Base-by-base conservation (phyloP, 1,140 invertebrate genomes). In the Hyphantria cunea region DNA sequence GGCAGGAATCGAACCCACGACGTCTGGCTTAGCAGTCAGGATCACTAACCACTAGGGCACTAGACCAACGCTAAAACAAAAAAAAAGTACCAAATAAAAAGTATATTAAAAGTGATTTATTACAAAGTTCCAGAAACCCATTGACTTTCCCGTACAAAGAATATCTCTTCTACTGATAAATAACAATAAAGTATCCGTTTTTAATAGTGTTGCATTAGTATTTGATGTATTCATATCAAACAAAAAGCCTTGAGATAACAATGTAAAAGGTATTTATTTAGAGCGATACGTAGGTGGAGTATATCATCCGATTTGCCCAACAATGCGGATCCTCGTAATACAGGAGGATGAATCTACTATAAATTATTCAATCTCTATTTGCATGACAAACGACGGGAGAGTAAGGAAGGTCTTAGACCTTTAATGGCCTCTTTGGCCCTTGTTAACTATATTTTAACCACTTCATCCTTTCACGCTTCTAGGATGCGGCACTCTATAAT, bases 281-380 rank as follows among this genome's bases (percentile, higher is more conserved):
- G 53, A 37, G 3, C 41, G 12, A 58, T 48, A 58, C 45, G 25
- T 45, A 32, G 55, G 55, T 58, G 32, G 45, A 14, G 42, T 58
- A 51, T 60, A 52, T 67, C 62, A 63, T 64, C 59, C 55, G 53
- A 69, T 69, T 73, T 66, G 53, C 68, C 64, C 67, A 65, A 74
- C 75, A 74, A 66, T 72, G 67, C 66, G 71, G 62, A 80, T 73
- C 69, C 66, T 73, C 66, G 67, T 79, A 66, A 71, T 59, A 58
- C 62, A 68, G 68, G 52, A 66, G 73, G 72, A 77, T 75, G 78
- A 80, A 76, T 80, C 72, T 78, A 75, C 73, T 67, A 84, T 88
- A 82, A 88, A 86, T 82, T 85, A 88, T 88, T 86, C 82, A 85
- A 74, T 85, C 69, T 79, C 73, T 81, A 86, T 89, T 89, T 86